phyloP scores from a whole-genome alignment of 2,888 invertebrate species.

The Willowsia nigromaculata region DNA sequence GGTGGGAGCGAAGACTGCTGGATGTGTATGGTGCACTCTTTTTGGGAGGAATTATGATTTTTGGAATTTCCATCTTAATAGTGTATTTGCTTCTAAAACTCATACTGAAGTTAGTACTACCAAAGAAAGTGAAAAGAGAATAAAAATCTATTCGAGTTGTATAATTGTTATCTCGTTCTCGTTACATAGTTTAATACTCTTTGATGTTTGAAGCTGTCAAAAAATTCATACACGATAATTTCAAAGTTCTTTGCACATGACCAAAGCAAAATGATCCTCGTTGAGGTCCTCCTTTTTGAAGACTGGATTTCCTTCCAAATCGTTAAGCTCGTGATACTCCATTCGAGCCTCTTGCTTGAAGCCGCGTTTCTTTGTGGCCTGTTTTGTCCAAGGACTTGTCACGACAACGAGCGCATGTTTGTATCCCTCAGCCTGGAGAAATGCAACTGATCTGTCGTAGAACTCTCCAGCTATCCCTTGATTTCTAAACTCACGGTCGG shows the following conservation, averaged over 20 bases:
- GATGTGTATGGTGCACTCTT: slow-evolving; percentile 58
- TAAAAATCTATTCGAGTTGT: neutral
- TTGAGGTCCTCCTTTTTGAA: slow-evolving; percentile 50
- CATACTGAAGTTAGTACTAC: neutral
- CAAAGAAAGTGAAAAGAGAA: neutral
- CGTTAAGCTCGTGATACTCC: slow-evolving; percentile 47
- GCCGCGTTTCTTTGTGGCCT: slow-evolving; percentile 53
- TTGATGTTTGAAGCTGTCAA: too few relatives aligned
- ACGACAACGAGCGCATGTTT: slow-evolving; percentile 63
- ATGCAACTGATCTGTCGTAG: slow-evolving; percentile 58
- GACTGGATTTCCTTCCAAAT: slow-evolving; percentile 57
- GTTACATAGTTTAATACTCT: neutral
- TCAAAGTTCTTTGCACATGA: slow-evolving; percentile 36
- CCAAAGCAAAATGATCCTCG: slow-evolving; percentile 62
- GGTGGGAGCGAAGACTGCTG: slow-evolving; percentile 60
- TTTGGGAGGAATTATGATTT: neutral
- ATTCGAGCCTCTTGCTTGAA: slow-evolving; percentile 51
- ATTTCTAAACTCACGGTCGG: slow-evolving; percentile 39
- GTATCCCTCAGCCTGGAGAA: slow-evolving; percentile 66
- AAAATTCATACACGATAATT: neutral
- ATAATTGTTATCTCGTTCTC: too few relatives aligned
- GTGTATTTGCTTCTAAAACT: neutral
- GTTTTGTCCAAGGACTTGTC: slow-evolving; percentile 55
- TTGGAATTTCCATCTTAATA: neutral
- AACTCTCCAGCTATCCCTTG: slow-evolving; percentile 70